A percentile compares a stretch with the other conserved stretches of the same genome.
Conservation (phyloP, 2,888 invertebrate species). For the Philhelius pedissequus region DNA sequence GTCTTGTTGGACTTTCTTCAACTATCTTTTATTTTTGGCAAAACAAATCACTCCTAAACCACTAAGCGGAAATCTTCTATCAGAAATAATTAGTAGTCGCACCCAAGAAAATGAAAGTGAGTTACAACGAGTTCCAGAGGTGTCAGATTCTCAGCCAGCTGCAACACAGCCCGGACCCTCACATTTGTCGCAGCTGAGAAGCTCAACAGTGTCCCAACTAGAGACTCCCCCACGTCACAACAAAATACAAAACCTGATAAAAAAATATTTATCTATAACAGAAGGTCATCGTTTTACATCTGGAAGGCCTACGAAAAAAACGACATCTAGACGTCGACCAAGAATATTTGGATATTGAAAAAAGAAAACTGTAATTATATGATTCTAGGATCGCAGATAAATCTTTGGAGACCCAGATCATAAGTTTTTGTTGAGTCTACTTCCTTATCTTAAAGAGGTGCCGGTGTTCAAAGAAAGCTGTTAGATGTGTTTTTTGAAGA, state of each 20-base stretch:
- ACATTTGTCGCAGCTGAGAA: not conserved
- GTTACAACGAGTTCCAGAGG: not conserved
- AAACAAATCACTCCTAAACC: too few relatives aligned
- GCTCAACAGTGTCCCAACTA: not conserved
- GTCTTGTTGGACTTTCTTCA: too few relatives aligned
- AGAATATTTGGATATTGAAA: not conserved
- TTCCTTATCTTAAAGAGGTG: not conserved
- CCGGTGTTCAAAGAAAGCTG: not conserved
- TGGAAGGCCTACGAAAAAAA: not conserved
- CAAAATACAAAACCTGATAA: not conserved
- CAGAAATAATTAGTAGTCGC: too few relatives aligned
- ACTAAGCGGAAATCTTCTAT: too few relatives aligned
- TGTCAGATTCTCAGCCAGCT: not conserved
- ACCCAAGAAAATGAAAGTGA: too few relatives aligned
- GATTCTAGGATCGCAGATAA: not conserved
- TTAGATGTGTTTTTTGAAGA: not conserved
- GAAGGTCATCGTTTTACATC: not conserved
- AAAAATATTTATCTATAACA: not conserved
- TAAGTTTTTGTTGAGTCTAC: not conserved
- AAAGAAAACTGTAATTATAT: not conserved
- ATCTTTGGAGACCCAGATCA: not conserved
- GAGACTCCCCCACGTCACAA: not conserved
- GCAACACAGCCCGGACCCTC: not conserved
- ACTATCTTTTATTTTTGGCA: too few relatives aligned
- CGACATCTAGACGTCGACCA: not conserved